Evolutionary conservation across 2,888 invertebrate genomes (phyloP), one percentile per base, ranked within the genome.

Genomic region (Harmothoe impar): DNA sequence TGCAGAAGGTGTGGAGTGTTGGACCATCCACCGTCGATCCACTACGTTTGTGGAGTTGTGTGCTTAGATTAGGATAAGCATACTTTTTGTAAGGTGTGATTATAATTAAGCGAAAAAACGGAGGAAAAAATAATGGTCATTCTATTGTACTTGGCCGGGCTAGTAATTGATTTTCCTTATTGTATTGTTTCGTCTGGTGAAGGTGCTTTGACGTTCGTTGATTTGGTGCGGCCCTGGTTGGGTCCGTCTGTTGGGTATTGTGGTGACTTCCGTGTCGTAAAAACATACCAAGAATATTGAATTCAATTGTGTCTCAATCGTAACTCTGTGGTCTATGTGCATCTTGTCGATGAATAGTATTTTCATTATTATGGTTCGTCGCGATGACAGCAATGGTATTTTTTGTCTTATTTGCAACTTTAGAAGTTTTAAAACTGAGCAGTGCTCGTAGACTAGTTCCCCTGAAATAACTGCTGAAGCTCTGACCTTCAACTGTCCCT

Each of bases 181-280:
- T 54, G 86, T 86, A 54, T 29, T 29, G 86, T 86, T 33, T 29
- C 31, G 86, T 86, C 29, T 54, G 25, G 84, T 86, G 31, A 86
- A 54, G 86, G 86, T 86, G 86, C 86, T 86, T 86, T 52, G 86
- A 33, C 33, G 86, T 86, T 52, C 86, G 56, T 86, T 86, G 10
- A 86, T 52, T 86, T 86, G 86, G 86, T 86, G 52, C 86, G 56
- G 54, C 54, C 33, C 54, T 17, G 15, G 81, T 81, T 81, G 23
- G 81, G 81, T n/a, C 43, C 23, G 43, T 56, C 31, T 86, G 54
- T 86, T 86, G 33, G 29, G 54, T 84, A 43, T 84, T 35, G 84
- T 84, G 23, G 81, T 35, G 35, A 81, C 35, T 33, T 20, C 23
- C 43, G 33, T 81, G 43, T 81, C 81, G 33, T 81, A n/a, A 35